Evolutionary conservation across 1,140 invertebrate species (phyloP).

Genomic region (Scaptomyza graminum): DNA sequence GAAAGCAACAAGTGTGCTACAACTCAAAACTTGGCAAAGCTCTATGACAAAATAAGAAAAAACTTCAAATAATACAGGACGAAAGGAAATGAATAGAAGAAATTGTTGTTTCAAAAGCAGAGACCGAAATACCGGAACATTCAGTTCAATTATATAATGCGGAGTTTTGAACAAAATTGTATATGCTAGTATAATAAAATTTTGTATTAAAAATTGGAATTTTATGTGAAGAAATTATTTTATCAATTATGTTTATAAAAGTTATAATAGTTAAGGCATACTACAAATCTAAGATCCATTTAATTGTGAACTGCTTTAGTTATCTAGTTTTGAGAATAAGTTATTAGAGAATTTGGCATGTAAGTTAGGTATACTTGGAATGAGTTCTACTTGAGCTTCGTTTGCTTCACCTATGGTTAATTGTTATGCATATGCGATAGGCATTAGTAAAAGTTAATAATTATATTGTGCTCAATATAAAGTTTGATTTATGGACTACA

Average conservation of each 20-base stretch:
- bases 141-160: too few relatives aligned
- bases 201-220: too few relatives aligned
- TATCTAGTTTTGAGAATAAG: too few relatives aligned
- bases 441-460: conserved; percentile 34
- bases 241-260: too few relatives aligned
- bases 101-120: neutral
- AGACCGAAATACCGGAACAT: too few relatives aligned
- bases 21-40: conserved; percentile 26
- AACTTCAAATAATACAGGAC: neutral
- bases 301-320: too few relatives aligned
- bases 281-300: too few relatives aligned
- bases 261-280: too few relatives aligned
- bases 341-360: neutral
- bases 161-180: too few relatives aligned
- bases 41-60: conserved; percentile 1
- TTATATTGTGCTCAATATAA: conserved; percentile 17
- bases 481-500: neutral
- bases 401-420: conserved; percentile 27
- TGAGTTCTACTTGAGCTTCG: neutral
- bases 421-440: conserved; percentile 34
- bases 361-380: conserved; percentile 10
- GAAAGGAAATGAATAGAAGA: neutral
- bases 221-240: too few relatives aligned
- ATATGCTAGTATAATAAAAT: too few relatives aligned
- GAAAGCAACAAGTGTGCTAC: conserved; percentile 1